Base-by-base conservation (phyloP, 1,140 invertebrate genomes). In the Centruroides sculpturatus region DNA sequence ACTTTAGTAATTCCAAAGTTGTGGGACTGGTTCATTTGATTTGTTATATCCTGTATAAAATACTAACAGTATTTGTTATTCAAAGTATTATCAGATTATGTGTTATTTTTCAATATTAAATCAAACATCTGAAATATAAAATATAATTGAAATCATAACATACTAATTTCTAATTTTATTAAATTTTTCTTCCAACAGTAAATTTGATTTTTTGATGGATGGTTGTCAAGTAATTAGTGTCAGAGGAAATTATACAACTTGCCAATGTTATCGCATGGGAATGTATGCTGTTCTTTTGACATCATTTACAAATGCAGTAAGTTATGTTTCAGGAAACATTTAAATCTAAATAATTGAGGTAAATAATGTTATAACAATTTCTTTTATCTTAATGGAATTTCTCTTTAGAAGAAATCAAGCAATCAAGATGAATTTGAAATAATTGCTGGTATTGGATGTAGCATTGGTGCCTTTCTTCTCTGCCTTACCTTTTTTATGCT, bases 211-310 rank as follows among this genome's bases (percentile, higher is more conserved):
- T 56, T 61, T 56, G 8, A 59, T 64, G 57, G 63, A 64, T 53
- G 63, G 63, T 4, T 64, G 63, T 10, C 52, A 64, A 35, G 56
- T 59, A n/a, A 46, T 61, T 4, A 53, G 59, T 36, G 60, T 59
- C 11, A 34, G 5, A 10, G 63, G 59, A 53, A 64, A 65, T 13
- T 66, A 59, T 55, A 64, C 65, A 0, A 34, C 64, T 0, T 66
- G 65, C 50, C 56, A 59, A 35, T 66, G 65, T 52, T 60, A 54
- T 36, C 57, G 59, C 23, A 55, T 59, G 23, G 65, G 65, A 55
- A 63, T 60, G 11, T 66, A 64, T 48, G 62, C 65, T 10, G 60
- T 66, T 48, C 50, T 66, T 5, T 47, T 67, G 35, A 65, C 57
- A 9, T 60, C 55, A 0, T 64, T 57, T 36, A 55, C 59, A 51